Base-by-base conservation (phyloP, 2,888 invertebrate genomes). In the Lasioglossum pauxillum region DNA sequence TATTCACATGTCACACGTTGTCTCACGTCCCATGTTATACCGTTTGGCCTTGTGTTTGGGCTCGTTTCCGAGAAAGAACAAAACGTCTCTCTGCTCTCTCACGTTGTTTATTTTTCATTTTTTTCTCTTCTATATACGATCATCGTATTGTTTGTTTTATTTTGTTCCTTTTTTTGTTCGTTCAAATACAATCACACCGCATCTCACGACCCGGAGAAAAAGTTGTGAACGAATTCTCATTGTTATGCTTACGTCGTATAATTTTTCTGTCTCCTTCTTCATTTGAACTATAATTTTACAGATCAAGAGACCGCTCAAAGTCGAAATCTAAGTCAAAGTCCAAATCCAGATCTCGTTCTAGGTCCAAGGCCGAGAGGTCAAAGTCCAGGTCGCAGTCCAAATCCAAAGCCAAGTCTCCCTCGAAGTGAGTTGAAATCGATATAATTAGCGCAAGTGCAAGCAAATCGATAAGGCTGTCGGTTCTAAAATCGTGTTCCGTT, bases 261-360 rank as follows among this genome's bases (percentile, higher is more conserved):
- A 57, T 73, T 89, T 49, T 73, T 73, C 38, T 86, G 80, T 86
- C 89, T 83, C 86, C 78, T 88, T 84, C 64, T 90, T 88, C 88
- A 89, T 91, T 91, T 90, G 89, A 92, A 90, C 88, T 91, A 93
- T 94, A 94, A 94, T 94, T 94, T 95, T 95, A 75, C 94, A 97
- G 97, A 96, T 97, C 97, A 86, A 96, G 96, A 92, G 97, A 96
- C 93, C 96, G 96, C 88, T 97, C 96, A 88, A 97, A 97, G 94
- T 97, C 97, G 73, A 96, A 96, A 94, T 96, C 97, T 82, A 96
- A 97, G 94, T 96, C 96, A 92, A 95, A 95, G 94, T 97, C 97
- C 80, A 96, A 97, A 95, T 97, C 97, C 80, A 96, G 97, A 94
- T 96, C 96, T 88, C 96, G 96, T 92, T 96, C 97, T 90, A 95